Evolutionary conservation across 2,888 invertebrate species (phyloP).

Genomic region (Agonopterix alstromeriana): DNA sequence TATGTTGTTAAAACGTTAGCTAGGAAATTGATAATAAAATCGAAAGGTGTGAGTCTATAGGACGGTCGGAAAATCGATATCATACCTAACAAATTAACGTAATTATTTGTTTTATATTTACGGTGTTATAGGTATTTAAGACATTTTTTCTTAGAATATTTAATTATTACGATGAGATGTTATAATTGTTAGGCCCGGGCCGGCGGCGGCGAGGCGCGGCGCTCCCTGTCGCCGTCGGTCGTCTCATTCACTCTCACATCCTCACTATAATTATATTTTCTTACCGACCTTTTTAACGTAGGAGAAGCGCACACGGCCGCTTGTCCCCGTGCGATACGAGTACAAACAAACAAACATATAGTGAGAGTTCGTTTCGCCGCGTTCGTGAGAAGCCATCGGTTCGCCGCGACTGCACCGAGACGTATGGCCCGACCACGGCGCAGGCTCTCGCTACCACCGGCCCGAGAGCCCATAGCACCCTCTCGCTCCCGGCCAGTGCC

Average conservation of each 20-base stretch:
- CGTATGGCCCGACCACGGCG: slow-evolving; percentile 21
- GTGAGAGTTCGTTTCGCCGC: slow-evolving; percentile 66
- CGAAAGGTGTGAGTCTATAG: slow-evolving; percentile 72
- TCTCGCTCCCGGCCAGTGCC: neutral
- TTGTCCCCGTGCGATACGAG: slow-evolving; percentile 69
- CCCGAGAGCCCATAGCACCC: neutral
- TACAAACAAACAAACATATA: slow-evolving; percentile 60
- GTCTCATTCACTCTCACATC: slow-evolving; percentile 70
- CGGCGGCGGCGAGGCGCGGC: slow-evolving; percentile 25
- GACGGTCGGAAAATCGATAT: slow-evolving; percentile 73
- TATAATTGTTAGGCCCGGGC: slow-evolving; percentile 66
- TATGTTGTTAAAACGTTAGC: slow-evolving; percentile 75
- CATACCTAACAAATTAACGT: slow-evolving; percentile 77
- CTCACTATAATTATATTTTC: slow-evolving; percentile 76
- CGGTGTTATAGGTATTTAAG: slow-evolving; percentile 77
- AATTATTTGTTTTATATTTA: slow-evolving; percentile 77
- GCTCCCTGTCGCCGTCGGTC: slow-evolving; percentile 53
- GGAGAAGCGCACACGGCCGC: slow-evolving; percentile 73
- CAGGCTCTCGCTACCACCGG: neutral
- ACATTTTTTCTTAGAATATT: slow-evolving; percentile 77
- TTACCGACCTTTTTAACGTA: slow-evolving; percentile 72
- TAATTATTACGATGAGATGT: slow-evolving; percentile 74
- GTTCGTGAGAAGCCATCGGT: slow-evolving; percentile 76
- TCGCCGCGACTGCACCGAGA: slow-evolving; percentile 70
- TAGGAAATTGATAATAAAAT: slow-evolving; percentile 77